Evolutionary conservation across 2,113 vertebrate species (phyloP), one percentile per base, ranked within the genome.

Genomic region (Podarcis muralis): DNA sequence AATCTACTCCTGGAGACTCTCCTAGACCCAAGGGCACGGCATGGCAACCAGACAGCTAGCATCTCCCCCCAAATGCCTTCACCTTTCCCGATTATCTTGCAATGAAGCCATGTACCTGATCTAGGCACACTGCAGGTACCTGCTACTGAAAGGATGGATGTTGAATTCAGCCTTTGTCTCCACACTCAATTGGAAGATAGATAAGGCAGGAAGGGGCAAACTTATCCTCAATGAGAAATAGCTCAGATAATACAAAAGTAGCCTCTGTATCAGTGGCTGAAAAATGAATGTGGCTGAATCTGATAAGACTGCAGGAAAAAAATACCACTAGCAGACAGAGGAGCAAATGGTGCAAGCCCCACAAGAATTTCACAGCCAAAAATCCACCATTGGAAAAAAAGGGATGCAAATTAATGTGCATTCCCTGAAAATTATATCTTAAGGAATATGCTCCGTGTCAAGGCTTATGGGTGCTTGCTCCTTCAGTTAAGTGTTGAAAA

Each of bases 141-240:
- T 90, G 81, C 81, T 84, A 92, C 22, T 81, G 80, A 93, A 85
- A 32, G 62, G 81, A 85, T 83, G 92, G 66, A 22, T 85, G 75
- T 40, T 62, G 91, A 35, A 83, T 18, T 3, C 22, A 23, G 11
- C 37, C 32, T 4, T 15, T 78, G 3, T 40, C 66, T 86, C 86
- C 79, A 69, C 25, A 74, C 12, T 79, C 83, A 20, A 74, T 5
- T 4, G 83, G 69, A 93, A 84, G 1, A 27, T 65, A 88, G 3
- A 57, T 37, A 85, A 88, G 83, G 87, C 79, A 68, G 0, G 11
- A 89, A 15, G 53, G 66, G 72, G 9, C 79, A 27, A 32, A 65
- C 1, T 27, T 22, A 87, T 71, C 79, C 27, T 53, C 85, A 65
- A 83, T 93, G 84, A 32, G 62, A 86, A 75, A 53, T 43, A 80